Evolutionary conservation across 2,113 vertebrate species (phyloP).

Genomic region (Panurus biarmicus): DNA sequence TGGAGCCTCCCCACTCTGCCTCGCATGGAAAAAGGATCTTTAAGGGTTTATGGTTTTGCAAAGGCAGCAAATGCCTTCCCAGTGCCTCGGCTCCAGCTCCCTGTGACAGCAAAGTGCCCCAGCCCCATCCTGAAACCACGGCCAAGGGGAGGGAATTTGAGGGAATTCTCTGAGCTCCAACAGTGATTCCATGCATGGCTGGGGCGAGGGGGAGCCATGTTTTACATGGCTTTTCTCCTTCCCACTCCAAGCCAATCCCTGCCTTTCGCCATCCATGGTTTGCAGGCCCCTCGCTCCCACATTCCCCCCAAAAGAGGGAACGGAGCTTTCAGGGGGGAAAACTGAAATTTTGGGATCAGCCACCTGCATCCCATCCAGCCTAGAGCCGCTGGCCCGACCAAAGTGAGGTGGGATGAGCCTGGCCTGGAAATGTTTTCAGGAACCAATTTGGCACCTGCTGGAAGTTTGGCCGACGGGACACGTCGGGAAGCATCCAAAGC

Average conservation of each 20-base stretch:
- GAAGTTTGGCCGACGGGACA: fast-evolving
- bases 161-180: background rate
- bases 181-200: fast-evolving
- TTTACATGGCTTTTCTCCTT: background rate
- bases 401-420: fast-evolving
- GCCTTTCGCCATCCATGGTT: background rate
- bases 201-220: fast-evolving
- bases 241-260: background rate
- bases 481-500: background rate
- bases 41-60: slow-evolving; percentile 9
- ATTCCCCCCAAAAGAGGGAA: background rate
- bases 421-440: background rate
- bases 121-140: background rate
- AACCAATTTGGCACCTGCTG: background rate
- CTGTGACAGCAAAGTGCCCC: fast-evolving
- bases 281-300: fast-evolving
- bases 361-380: background rate
- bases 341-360: background rate
- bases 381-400: fast-evolving
- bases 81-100: background rate
- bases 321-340: background rate
- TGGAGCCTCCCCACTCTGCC: background rate
- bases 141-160: background rate
- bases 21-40: slow-evolving; percentile 2
- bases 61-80: background rate